Base-by-base conservation (phyloP, 2,797 vertebrate species). In the Antennarius maculatus region DNA sequence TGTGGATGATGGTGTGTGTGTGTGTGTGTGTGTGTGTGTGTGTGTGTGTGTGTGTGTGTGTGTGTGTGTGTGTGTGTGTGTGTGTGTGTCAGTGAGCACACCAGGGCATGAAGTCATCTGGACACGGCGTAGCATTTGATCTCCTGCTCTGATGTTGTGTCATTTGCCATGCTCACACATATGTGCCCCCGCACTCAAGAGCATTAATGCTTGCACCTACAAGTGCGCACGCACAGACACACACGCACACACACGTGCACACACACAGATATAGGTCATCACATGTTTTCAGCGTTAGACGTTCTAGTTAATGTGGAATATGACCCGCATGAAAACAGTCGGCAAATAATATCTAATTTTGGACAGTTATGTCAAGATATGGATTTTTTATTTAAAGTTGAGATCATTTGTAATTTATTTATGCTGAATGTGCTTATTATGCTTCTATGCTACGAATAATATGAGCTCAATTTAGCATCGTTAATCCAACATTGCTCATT, bases 81-180 rank as follows among this genome's bases (percentile, higher is more conserved):
- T 45, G 15, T 17, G 18, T 45, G 57, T 43, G 51, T 51, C 46
- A 41, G 28, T 61, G 41, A 34, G 27, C 16, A 14, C 39, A 61
- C n/a, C 12, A 39, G 61, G 39, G 15, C 41, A 54, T 41, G 37
- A 10, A 1, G 47, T 45, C 34, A 71, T 66, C 41, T 61, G 73
- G 48, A 54, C 49, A 28, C 48, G 17, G 54, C 39, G 43, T 53
- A 41, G 73, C 53, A 71, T 54, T 66, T 46, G 29, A 58, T 71
- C 60, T 55, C 9, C 17, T 31, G 39, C 52, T 69, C 50, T 62
- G 31, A 72, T 58, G 62, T 56, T 61, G 55, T 68, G 60, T 66
- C 65, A 57, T 3, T 45, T 47, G 45, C 54, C 41, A 27, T 70
- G 51, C 70, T 79, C 41, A 57, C 56, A 79, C 66, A 67, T 70